Conservation (phyloP, 2,888 invertebrate species). For the Hyalella azteca region DNA sequence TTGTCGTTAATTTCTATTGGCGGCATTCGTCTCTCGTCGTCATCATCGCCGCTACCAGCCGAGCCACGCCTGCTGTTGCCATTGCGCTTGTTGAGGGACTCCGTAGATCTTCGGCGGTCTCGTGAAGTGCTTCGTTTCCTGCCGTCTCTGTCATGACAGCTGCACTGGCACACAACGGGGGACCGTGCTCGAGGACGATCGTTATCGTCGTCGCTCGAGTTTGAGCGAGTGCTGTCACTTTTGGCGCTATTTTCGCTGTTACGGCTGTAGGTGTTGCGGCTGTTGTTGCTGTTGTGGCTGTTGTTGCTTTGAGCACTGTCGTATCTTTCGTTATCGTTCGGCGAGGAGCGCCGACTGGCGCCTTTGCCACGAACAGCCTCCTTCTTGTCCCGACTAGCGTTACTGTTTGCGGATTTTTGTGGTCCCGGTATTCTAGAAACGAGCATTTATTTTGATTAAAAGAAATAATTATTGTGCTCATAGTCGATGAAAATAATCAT, state of each 20-base stretch:
- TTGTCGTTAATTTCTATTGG: neutral
- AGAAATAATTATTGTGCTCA: too few relatives aligned
- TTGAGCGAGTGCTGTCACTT: neutral
- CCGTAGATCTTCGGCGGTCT: neutral
- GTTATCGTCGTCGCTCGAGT: neutral
- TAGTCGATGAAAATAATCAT: too few relatives aligned
- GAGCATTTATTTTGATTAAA: too few relatives aligned
- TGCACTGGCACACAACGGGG: neutral
- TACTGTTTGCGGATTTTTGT: neutral
- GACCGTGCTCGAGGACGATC: neutral
- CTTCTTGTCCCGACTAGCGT: neutral
- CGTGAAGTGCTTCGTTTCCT: neutral
- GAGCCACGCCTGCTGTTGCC: neutral
- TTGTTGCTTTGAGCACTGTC: too few relatives aligned
- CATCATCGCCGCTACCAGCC: neutral
- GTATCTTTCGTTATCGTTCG: slow-evolving; percentile 3
- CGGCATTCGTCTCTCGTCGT: slow-evolving; percentile 9
- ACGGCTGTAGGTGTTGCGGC: neutral
- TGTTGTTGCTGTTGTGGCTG: neutral
- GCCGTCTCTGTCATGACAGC: slow-evolving; percentile 33
- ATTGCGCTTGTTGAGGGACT: neutral
- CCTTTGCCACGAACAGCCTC: neutral
- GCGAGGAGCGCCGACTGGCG: neutral
- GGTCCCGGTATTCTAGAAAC: too few relatives aligned
- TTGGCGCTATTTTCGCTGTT: neutral